Percentiles rank a stretch among this genome's conserved stretches.
Evolutionary conservation across 2,888 invertebrate genomes (phyloP).

Genomic region (Leptarthrus brevirostris): DNA sequence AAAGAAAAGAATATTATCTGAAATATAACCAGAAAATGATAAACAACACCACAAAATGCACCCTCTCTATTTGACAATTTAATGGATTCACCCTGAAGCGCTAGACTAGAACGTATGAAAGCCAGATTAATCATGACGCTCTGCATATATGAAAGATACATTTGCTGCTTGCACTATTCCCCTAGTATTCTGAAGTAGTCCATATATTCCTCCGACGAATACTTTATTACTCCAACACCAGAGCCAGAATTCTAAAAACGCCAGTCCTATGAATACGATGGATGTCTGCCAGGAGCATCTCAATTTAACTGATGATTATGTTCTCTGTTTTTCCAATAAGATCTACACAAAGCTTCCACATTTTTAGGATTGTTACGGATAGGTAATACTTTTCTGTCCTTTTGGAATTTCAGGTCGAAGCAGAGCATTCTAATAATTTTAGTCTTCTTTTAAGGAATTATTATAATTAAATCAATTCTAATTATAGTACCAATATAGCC

Average conservation of each 20-base stretch:
- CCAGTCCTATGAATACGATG: constrained; percentile 18
- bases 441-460: too few relatives aligned
- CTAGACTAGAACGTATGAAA: constrained; percentile 41
- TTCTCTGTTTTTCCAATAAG: constrained; percentile 15
- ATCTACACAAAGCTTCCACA: neutral
- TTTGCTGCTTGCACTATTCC: neutral
- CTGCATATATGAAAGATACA: constrained; percentile 35
- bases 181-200: neutral
- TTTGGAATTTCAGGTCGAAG: too few relatives aligned
- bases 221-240: constrained; percentile 30
- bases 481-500: too few relatives aligned
- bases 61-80: constrained; percentile 45
- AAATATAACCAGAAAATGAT: constrained; percentile 42
- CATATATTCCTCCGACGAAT: neutral
- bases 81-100: constrained; percentile 42
- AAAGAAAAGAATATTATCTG: constrained; percentile 7
- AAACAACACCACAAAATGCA: constrained; percentile 43
- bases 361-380: neutral
- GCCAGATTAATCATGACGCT: constrained; percentile 45
- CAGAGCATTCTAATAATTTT: too few relatives aligned
- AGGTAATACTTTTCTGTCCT: neutral
- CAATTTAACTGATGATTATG: constrained; percentile 40
- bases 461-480: too few relatives aligned
- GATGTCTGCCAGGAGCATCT: constrained; percentile 30
- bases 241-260: neutral